phyloP scores from a whole-genome alignment of 2,888 invertebrate species.

The Mythimna albipuncta region DNA sequence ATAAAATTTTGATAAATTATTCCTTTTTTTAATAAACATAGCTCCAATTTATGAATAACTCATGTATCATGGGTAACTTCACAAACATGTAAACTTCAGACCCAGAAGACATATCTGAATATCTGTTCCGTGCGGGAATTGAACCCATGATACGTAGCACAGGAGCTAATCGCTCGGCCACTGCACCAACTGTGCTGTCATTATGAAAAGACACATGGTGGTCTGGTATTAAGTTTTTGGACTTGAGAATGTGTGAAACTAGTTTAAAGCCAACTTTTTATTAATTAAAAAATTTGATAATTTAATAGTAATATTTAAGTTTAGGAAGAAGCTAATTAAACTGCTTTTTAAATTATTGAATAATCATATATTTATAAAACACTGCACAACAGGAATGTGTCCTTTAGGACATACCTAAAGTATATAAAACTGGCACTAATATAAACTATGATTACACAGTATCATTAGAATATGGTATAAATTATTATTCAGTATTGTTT shows the following conservation, averaged over 20 bases:
- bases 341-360: constrained; percentile 61
- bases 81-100: too few relatives aligned
- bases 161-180: too few relatives aligned
- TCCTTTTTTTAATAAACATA: neutral
- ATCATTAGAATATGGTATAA: constrained; percentile 53
- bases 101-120: too few relatives aligned
- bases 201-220: neutral
- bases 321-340: constrained; percentile 41
- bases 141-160: too few relatives aligned
- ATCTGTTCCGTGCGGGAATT: too few relatives aligned
- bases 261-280: neutral
- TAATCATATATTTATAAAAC: constrained; percentile 73
- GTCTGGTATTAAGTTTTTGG: neutral
- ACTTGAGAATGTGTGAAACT: neutral
- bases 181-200: too few relatives aligned
- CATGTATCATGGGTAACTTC: too few relatives aligned
- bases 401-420: constrained; percentile 78
- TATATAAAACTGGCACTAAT: constrained; percentile 75
- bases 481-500: constrained; percentile 50
- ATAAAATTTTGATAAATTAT: neutral
- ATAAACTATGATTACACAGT: constrained; percentile 60
- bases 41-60: too few relatives aligned
- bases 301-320: neutral
- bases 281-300: neutral
- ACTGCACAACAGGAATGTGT: constrained; percentile 80